A percentile compares a stretch with the other conserved stretches of the same genome.
Evolutionary conservation across 37 sponge, comb jelly and placozoan species (phyloP).

Genomic region (Bolinopsis microptera): DNA sequence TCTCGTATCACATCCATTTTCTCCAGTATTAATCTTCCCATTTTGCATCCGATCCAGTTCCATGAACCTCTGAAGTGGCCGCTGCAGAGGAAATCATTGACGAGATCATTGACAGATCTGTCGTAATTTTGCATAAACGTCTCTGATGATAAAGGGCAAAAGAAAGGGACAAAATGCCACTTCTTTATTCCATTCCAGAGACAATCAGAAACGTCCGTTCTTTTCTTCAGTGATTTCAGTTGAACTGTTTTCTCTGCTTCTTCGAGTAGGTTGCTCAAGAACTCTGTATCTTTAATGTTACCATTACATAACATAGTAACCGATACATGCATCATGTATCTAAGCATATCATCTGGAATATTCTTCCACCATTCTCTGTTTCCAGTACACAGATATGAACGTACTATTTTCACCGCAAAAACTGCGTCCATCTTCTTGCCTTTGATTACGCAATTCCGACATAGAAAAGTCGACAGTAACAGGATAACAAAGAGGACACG

Average conservation of each 20-base stretch:
- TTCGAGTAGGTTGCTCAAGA: background rate
- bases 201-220: background rate
- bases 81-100: background rate
- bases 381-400: background rate
- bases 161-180: background rate
- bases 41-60: background rate
- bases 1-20: background rate
- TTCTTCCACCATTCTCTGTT: background rate
- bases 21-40: background rate
- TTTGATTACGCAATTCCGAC: too few relatives aligned
- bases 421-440: background rate
- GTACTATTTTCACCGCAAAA: background rate
- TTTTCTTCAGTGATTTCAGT: background rate
- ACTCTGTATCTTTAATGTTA: background rate
- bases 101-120: background rate
- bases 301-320: background rate
- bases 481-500: too few relatives aligned
- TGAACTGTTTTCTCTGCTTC: background rate
- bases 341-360: background rate
- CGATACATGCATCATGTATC: background rate
- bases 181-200: background rate
- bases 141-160: background rate
- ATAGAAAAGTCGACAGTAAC: too few relatives aligned
- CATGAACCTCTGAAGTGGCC: background rate
- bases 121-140: background rate